Base-by-base conservation (phyloP, 2,113 vertebrate species). In the Tychaedon coryphoeus region DNA sequence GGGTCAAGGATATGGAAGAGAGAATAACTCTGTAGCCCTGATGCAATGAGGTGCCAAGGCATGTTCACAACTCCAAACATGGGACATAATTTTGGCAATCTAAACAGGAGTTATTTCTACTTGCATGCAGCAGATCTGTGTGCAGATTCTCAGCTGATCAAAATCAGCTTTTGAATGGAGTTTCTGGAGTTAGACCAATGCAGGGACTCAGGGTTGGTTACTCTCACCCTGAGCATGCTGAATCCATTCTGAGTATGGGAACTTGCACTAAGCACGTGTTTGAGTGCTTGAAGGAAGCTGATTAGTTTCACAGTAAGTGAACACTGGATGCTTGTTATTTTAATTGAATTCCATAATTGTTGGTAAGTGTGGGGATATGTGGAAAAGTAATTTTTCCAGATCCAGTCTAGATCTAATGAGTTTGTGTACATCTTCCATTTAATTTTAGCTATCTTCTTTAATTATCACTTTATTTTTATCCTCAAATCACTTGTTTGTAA, bases 371-470 rank as follows among this genome's bases (percentile, higher is more conserved):
- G 70, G 34, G 9, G 4, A 34, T 79, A 54, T 14, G 18, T 58
- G 34, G 78, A 79, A 67, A 91, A 85, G 57, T 75, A 2, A 10
- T 67, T 92, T 92, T 92, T 92, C 53, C 66, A 61, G 9, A 70
- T 91, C 73, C 60, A 73, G 9, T 60, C 26, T 58, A 67, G 20
- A 50, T 86, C 56, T 91, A 65, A 65, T 71, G 84, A 51, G 45
- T 72, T 92, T 72, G 36, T 77, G 62, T 12, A 15, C 14, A 22
- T 76, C 17, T 82, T 89, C 26, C 18, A 51, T 85, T 91, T 89
- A 87, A 81, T 94, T 92, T 92, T 85, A 89, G 53, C 57, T 75
- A 69, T 60, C 48, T 75, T 89, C n/a, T 93, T 91, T 85, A 95
- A 69, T 75, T 87, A 67, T 51, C 9, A 20, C 29, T 84, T 62